Evolutionary conservation across 2,797 vertebrate species (phyloP), one percentile per base, ranked within the genome.

Genomic region (Galaxias olidus): DNA sequence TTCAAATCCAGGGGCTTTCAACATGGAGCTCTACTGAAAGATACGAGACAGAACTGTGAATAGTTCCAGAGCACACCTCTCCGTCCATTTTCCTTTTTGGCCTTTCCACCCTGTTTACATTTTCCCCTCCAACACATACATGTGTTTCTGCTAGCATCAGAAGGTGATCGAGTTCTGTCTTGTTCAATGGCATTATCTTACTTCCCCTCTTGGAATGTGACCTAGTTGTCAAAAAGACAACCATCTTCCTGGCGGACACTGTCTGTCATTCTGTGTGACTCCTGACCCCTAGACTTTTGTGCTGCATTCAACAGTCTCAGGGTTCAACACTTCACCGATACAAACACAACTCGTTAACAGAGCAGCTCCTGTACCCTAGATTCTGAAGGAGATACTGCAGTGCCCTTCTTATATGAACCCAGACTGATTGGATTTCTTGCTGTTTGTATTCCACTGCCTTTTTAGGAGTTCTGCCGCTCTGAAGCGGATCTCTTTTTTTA

Each of bases 161-260:
- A 51, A 14, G 17, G 19, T 40, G 10, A 43, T 3, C 10, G 18
- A 4, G 4, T 30, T 43, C 18, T 19, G 18, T 12, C 44, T 17
- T 48, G 15, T 30, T 45, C 48, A 14, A 10, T 19, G 15, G 15
- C 10, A 53, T 18, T 15, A 48, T 10, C 45, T 48, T 13, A 46
- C 18, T 44, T 20, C 30, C 30, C 30, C 15, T 14, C 20, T 40
- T 55, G 68, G 68, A 75, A 75, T 63, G 65, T 9, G 53, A 50
- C 57, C 75, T 78, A 77, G 67, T 71, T 81, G 75, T 13, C 55
- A 63, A 80, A 68, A 81, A 60, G 17, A 63, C 62, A 55, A 48
- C 8, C 44, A 51, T 18, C 10, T 20, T 72, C 53, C 48, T 59
- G 19, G 43, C 19, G 30, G 30, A 46, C 17, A 53, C 48, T 30